These are phyloP conservation scores for Anguilla marmorata DNA, from an alignment of 2,797 vertebrate genomes.

Conservation along the genomic window DNA sequence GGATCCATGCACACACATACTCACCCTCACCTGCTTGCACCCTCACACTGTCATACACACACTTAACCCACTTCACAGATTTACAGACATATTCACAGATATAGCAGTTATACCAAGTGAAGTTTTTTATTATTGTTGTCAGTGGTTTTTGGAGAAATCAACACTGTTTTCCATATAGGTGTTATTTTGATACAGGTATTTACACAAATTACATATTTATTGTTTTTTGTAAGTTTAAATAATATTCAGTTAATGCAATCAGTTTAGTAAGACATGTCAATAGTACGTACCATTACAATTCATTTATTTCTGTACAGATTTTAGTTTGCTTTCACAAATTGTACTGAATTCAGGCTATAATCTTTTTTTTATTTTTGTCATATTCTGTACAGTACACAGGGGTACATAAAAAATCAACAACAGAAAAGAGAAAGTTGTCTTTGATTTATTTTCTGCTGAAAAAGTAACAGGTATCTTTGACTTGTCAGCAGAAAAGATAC, in stretches of 20 bases:
- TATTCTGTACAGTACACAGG: not conserved
- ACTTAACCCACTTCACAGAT: not conserved
- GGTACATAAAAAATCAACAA: not conserved
- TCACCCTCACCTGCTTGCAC: conserved; percentile 32
- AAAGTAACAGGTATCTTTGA: not conserved
- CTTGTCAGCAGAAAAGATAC: conserved; percentile 5
- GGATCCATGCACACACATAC: not conserved
- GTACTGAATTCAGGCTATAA: not conserved
- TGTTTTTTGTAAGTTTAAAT: not conserved
- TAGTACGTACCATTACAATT: not conserved
- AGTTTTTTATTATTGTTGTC: not conserved
- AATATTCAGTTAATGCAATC: not conserved
- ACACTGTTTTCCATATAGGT: not conserved
- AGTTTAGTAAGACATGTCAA: not conserved
- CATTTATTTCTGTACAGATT: not conserved
- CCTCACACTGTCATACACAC: conserved; percentile 27
- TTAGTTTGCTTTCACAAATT: not conserved
- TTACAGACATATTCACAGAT: not conserved
- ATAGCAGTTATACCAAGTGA: not conserved
- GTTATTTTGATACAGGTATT: not conserved
- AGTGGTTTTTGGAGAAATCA: not conserved
- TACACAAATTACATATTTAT: not conserved
- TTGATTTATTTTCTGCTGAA: not conserved
- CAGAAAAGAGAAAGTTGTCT: not conserved
- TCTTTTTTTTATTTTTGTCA: not conserved